Percentiles rank a stretch among this genome's conserved stretches.
Evolutionary conservation across 2,797 vertebrate species (phyloP).

Genomic region (Macrochelys suwanniensis): DNA sequence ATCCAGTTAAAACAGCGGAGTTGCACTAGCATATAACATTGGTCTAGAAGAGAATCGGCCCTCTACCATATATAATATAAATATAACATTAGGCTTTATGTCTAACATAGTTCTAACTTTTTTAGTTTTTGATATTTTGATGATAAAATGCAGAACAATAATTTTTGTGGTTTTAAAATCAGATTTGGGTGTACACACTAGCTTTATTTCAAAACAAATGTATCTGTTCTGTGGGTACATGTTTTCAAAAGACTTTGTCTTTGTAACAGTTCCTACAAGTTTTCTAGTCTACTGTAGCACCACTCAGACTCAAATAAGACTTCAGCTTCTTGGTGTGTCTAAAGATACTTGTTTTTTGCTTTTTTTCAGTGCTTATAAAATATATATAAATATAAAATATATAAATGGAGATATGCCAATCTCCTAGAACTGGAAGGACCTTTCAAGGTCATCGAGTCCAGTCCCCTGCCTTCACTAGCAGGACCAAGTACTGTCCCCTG

Average conservation of each 20-base stretch:
- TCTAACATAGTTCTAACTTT: no score
- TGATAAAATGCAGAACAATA: background rate
- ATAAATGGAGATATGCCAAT: no score
- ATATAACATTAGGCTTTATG: background rate
- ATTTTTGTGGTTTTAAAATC: background rate
- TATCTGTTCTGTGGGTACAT: background rate
- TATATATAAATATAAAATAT: no score
- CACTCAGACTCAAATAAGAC: background rate
- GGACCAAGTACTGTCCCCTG: no score
- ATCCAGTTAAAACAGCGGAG: background rate
- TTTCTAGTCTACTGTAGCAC: background rate
- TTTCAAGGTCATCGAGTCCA: no score
- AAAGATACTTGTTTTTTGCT: background rate
- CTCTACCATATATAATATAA: background rate
- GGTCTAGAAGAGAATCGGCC: background rate
- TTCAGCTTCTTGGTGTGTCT: background rate
- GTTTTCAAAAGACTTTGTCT: background rate
- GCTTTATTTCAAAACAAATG: background rate
- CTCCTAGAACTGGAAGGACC: no score
- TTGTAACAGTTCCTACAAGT: background rate
- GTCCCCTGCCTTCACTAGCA: no score
- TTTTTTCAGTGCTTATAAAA: background rate
- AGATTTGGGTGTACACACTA: background rate
- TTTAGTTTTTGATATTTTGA: background rate
- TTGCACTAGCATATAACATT: background rate